phyloP scores from a whole-genome alignment of 2,113 vertebrate genomes.

The Ophiodon elongatus region DNA sequence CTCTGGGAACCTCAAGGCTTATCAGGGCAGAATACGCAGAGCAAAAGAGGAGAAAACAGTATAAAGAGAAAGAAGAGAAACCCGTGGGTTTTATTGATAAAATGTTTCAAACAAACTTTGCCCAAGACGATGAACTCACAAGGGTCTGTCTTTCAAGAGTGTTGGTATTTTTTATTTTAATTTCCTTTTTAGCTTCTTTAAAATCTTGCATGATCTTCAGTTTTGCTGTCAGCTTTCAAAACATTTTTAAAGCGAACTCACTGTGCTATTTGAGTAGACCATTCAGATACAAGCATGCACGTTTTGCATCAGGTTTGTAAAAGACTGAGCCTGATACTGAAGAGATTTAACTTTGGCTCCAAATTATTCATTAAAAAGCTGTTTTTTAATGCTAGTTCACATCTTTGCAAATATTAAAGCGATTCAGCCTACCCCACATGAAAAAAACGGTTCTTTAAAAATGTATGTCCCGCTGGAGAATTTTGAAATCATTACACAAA shows the following conservation, averaged over 20 bases:
- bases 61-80: conserved; percentile 5
- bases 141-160: background rate
- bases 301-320: conserved; percentile 3
- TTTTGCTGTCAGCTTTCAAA: conserved; percentile 22
- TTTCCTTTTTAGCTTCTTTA: background rate
- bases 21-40: background rate
- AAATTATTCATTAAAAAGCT: conserved; percentile 25
- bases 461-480: conserved; percentile 12
- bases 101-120: conserved; percentile 5
- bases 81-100: conserved; percentile 2
- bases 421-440: background rate
- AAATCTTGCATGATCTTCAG: conserved; percentile 5
- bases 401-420: conserved; percentile 19
- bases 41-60: conserved; percentile 6
- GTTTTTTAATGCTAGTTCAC: background rate
- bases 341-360: conserved; percentile 5
- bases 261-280: background rate
- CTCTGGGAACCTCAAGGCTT: conserved; percentile 3
- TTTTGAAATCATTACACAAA: conserved; percentile 29
- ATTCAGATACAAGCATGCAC: background rate
- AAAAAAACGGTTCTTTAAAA: conserved; percentile 40
- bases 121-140: background rate
- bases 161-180: background rate
- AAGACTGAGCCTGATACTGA: background rate
- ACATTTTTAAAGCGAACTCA: background rate